Conservation (phyloP, 2,888 invertebrate species). For the Lochmaea crataegi region DNA sequence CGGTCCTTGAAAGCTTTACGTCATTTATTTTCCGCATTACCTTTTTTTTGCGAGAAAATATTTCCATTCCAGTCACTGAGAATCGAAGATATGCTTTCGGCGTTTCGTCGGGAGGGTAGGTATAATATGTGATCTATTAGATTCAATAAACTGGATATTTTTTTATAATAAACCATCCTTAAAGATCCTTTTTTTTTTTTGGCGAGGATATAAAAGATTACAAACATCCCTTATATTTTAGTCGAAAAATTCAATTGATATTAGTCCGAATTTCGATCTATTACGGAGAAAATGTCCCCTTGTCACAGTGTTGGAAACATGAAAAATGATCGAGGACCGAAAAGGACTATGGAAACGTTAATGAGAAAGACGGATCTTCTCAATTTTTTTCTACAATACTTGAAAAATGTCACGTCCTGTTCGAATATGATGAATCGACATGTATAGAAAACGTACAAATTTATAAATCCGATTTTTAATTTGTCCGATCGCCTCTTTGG, state of each 20-base stretch:
- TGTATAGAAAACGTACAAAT: not conserved
- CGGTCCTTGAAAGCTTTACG: conserved; percentile 21
- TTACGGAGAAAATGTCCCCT: not conserved
- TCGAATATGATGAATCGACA: not conserved
- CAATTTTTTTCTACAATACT: not conserved
- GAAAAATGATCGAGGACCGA: not conserved
- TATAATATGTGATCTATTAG: not conserved
- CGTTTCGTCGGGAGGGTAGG: not conserved
- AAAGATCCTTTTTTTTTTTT: too few relatives aligned
- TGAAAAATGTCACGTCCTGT: not conserved
- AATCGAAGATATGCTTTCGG: not conserved
- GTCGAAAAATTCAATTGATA: not conserved
- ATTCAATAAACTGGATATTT: not conserved
- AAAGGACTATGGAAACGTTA: not conserved
- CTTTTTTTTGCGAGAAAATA: conserved; percentile 19
- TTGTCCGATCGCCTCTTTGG: not conserved
- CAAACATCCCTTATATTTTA: too few relatives aligned
- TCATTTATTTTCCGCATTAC: conserved; percentile 27
- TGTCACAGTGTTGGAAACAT: not conserved
- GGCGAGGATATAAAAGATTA: too few relatives aligned
- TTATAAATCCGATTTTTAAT: not conserved
- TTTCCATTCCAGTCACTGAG: conserved; percentile 5
- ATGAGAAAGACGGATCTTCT: not conserved
- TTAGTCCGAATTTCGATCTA: not conserved
- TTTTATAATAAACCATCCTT: not conserved